Conservation (phyloP, 2,888 invertebrate species). For the Napeogenes sylphis region DNA sequence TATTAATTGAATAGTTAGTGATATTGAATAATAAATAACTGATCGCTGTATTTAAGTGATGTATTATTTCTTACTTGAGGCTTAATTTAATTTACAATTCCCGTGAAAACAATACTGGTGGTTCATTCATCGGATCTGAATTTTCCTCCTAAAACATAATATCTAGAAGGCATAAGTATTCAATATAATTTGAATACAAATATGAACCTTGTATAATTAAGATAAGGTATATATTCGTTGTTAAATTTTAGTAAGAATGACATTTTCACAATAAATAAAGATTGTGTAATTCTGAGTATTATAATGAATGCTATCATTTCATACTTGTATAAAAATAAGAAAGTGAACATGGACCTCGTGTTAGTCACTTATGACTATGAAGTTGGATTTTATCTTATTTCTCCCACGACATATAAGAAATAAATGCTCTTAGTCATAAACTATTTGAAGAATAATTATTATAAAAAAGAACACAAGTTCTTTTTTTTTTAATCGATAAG, state of each 20-base stretch:
- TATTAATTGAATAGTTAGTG: no score
- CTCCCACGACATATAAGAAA: no score
- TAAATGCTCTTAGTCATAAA: slow-evolving; percentile 13
- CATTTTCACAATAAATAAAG: background rate
- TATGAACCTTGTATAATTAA: background rate
- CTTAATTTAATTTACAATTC: slow-evolving; percentile 8
- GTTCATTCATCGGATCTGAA: slow-evolving; percentile 24
- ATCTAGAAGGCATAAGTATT: slow-evolving; percentile 10
- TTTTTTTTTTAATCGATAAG: no score
- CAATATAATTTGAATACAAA: background rate
- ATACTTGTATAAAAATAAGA: background rate
- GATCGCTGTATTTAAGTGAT: no score
- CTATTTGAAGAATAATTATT: no score
- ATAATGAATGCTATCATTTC: background rate
- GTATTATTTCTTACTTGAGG: no score
- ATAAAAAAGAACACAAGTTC: background rate
- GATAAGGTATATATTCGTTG: slow-evolving; percentile 3
- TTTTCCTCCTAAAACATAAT: slow-evolving; percentile 28
- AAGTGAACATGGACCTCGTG: background rate
- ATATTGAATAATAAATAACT: no score
- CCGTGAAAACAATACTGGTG: slow-evolving; percentile 24
- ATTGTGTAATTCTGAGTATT: background rate
- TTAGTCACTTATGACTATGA: background rate
- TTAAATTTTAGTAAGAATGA: background rate
- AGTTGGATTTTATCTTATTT: no score